A percentile compares a stretch with the other conserved stretches of the same genome.
phyloP scores from a whole-genome alignment of 2,113 vertebrate species.

The Tauraco erythrolophus region DNA sequence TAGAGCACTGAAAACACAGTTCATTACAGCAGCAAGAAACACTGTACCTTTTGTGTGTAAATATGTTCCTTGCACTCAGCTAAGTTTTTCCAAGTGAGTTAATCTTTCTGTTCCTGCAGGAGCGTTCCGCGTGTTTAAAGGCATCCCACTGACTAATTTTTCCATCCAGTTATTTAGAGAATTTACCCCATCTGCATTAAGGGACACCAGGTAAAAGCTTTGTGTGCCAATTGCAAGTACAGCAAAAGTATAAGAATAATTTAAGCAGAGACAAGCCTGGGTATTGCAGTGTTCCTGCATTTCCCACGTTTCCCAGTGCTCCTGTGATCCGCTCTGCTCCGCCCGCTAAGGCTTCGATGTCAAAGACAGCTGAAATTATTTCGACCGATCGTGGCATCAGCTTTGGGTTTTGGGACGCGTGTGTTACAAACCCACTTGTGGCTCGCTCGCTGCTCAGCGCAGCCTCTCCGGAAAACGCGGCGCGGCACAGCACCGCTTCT shows the following conservation, averaged over 20 bases:
- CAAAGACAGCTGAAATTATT: neutral
- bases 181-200: neutral
- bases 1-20: neutral
- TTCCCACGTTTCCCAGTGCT: neutral
- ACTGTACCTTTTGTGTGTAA: conserved; percentile 24
- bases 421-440: neutral
- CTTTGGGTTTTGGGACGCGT: neutral
- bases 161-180: neutral
- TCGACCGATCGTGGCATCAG: neutral
- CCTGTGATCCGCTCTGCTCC: neutral
- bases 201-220: neutral
- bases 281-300: neutral
- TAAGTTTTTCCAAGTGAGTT: conserved; percentile 19
- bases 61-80: neutral
- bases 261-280: neutral
- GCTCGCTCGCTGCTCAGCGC: neutral
- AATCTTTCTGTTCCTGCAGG: conserved; percentile 17
- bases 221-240: neutral
- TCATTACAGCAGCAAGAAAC: neutral
- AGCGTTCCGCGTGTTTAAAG: neutral
- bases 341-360: neutral
- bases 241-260: neutral
- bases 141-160: conserved; percentile 1
- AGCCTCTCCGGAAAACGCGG: neutral
- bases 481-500: neutral